Conservation (phyloP, 2,888 invertebrate genomes). For the Lamellibrachia columna region DNA sequence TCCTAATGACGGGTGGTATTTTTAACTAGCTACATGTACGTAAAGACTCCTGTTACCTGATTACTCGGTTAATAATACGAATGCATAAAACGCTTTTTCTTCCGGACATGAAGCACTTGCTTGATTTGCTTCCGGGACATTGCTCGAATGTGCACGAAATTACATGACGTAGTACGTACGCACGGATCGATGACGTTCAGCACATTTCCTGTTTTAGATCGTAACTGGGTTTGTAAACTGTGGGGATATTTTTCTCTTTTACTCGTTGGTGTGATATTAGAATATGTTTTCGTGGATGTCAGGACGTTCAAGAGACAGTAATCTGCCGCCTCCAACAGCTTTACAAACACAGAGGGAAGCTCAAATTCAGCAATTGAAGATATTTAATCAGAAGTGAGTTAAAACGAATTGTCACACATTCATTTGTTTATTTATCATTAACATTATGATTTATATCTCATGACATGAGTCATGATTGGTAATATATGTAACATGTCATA, state of each 20-base stretch:
- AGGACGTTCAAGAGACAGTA: slow-evolving; percentile 30
- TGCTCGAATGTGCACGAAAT: slow-evolving; percentile 16
- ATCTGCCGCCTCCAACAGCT: slow-evolving; percentile 49
- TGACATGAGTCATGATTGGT: neutral
- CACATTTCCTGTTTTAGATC: slow-evolving; percentile 12
- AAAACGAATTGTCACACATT: neutral
- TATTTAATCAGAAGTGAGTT: slow-evolving; percentile 51
- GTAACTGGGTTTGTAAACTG: neutral
- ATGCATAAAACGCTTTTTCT: neutral
- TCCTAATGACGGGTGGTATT: neutral
- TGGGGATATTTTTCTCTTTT: neutral
- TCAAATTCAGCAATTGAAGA: slow-evolving; percentile 59
- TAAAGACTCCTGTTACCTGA: neutral
- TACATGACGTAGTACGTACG: neutral
- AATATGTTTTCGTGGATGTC: slow-evolving; percentile 32
- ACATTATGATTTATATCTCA: neutral
- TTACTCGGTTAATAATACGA: neutral
- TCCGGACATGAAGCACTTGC: neutral
- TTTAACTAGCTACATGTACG: neutral
- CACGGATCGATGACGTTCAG: neutral
- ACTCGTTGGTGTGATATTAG: neutral
- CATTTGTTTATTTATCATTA: neutral
- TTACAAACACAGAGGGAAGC: slow-evolving; percentile 57
- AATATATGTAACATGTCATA: neutral
- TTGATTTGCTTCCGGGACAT: neutral